Conservation (phyloP, 2,888 invertebrate species). For the Tenthredo scrophulariae region DNA sequence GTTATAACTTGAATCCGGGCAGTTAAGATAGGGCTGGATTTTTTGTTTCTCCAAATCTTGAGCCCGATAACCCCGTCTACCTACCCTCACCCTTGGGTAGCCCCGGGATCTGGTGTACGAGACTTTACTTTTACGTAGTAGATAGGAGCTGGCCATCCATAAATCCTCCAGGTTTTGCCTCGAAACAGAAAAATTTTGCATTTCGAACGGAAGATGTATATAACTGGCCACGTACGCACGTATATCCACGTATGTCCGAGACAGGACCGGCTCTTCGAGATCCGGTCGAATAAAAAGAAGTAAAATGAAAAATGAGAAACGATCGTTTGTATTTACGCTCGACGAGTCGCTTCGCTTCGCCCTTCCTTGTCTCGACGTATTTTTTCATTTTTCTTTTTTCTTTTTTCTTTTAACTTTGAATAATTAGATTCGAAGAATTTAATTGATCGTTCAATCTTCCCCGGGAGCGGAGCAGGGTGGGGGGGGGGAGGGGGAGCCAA, state of each 20-base stretch:
- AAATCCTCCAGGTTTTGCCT: constrained; percentile 59
- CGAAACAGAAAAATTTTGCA: constrained; percentile 62
- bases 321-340: constrained; percentile 35
- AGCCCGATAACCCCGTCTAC: constrained; percentile 29
- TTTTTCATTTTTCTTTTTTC: background rate
- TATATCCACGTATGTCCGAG: background rate
- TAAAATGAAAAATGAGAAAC: constrained; percentile 60
- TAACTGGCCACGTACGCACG: background rate
- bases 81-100: background rate
- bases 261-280: constrained; percentile 29
- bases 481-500: background rate
- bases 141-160: constrained; percentile 56
- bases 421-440: constrained; percentile 12
- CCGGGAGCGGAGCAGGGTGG: background rate
- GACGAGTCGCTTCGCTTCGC: too few species aligned
- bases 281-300: background rate
- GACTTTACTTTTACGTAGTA: constrained; percentile 45
- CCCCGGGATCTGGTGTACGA: background rate
- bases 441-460: constrained; percentile 20
- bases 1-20: constrained; percentile 33
- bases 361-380: background rate
- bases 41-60: constrained; percentile 39
- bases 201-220: constrained; percentile 54
- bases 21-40: constrained; percentile 29
- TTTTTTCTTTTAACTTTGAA: background rate